Evolutionary conservation across 2,888 invertebrate species (phyloP), one percentile per base, ranked within the genome.

Genomic region (Torymus tubicola): DNA sequence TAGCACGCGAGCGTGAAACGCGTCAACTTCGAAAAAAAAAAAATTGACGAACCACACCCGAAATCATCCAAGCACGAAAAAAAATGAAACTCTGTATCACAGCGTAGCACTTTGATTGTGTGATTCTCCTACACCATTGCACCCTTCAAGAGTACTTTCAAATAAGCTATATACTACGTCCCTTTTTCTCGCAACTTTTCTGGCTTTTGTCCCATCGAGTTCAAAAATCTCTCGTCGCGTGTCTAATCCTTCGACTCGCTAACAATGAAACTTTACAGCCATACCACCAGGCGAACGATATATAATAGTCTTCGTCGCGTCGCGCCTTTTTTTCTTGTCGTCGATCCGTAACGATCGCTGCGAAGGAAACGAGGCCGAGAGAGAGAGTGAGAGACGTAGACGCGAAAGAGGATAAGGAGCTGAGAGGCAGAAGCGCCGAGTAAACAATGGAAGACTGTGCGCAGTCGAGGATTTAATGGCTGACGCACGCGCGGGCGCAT

Each of bases 381-480:
- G n/a, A 63, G 57, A n/a, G 57, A 57, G 63, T n/a, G 57, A 21
- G 21, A 21, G 21, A 21, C 21, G 2, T 2, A 57, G 63, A 76
- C 42, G 50, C 50, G 64, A 12, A 21, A 63, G 61, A 72, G 72
- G 63, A 70, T 69, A 70, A 77, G 68, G 57, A 77, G 68, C n/a
- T 53, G 16, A 42, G 18, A 55, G 21, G 14, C n/a, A 63, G 31
- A 50, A 31, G 31, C 42, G 31, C 13, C 65, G 70, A 55, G 79
- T 74, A 74, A 80, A 80, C 74, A 80, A 75, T 75, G 60, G 70
- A 31, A 72, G 42, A 64, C 64, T 64, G 60, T 55, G 24, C 50
- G 60, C 21, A 64, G 64, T 74, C 69, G 73, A 73, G 79, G 73
- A 73, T 79, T 79, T 73, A 74, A 79, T 68, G 68, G 63, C 42